These are phyloP conservation scores for Craseonycteris thonglongyai DNA, from an alignment of 2,113 vertebrate genomes.

Conservation along the genomic window DNA sequence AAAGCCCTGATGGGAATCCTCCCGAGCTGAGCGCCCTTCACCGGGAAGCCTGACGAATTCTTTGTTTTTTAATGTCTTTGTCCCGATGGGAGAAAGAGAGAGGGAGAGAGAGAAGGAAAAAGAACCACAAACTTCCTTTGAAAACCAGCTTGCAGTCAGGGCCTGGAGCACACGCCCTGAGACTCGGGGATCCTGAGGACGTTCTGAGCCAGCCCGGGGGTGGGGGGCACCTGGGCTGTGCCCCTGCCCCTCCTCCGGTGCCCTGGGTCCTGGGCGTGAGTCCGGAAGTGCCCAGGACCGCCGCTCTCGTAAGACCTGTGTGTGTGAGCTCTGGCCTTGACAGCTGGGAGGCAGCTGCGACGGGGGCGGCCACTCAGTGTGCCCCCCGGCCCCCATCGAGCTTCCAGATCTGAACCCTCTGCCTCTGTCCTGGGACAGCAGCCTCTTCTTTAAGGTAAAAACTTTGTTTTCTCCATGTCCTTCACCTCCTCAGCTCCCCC, in stretches of 20 bases:
- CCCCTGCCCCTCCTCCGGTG: not conserved
- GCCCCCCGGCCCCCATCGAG: not conserved
- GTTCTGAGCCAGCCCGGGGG: not conserved
- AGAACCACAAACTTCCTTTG: slow-evolving; percentile 66
- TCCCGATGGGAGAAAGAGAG: not conserved
- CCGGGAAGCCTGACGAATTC: slow-evolving; percentile 20
- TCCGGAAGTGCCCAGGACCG: slow-evolving; percentile 37
- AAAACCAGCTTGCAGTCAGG: slow-evolving; percentile 29
- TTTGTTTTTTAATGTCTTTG: too few species aligned
- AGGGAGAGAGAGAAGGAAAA: not conserved
- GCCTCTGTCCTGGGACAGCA: not conserved
- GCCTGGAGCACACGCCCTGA: slow-evolving; percentile 30
- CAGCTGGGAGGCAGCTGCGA: slow-evolving; percentile 14
- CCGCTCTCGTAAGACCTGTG: not conserved
- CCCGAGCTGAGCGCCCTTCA: not conserved
- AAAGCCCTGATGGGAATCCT: slow-evolving; percentile 18
- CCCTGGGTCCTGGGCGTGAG: slow-evolving; percentile 3
- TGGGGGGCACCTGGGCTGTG: not conserved
- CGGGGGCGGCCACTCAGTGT: not conserved
- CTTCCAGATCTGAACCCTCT: not conserved
- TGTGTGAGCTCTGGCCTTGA: not conserved
- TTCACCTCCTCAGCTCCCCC: not conserved
- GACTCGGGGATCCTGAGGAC: not conserved
- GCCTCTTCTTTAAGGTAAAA: slow-evolving; percentile 59
- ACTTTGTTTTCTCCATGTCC: slow-evolving; percentile 37